These are phyloP conservation scores for Chunga burmeisteri DNA, from an alignment of 2,113 vertebrate genomes.

Conservation along the genomic window DNA sequence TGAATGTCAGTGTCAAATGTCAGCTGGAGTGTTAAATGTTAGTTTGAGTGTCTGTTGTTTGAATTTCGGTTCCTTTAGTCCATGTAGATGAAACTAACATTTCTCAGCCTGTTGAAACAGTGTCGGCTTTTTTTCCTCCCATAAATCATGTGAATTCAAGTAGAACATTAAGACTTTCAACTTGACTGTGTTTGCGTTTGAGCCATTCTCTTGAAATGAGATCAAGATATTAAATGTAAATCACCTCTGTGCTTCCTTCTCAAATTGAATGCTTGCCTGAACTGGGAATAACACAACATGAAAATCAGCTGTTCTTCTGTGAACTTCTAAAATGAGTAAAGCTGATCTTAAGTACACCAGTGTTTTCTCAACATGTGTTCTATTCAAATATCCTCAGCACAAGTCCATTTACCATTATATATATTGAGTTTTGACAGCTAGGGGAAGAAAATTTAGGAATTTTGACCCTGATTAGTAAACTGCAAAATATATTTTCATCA, in stretches of 20 bases:
- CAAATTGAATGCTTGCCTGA: conserved; percentile 18
- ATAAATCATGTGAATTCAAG: conserved; percentile 60
- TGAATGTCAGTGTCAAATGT: background rate
- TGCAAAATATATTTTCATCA: background rate
- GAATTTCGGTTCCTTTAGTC: conserved; percentile 41
- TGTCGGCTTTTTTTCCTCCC: background rate
- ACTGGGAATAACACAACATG: background rate
- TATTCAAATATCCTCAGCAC: background rate
- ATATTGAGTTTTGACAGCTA: background rate
- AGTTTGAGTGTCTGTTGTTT: background rate
- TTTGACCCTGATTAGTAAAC: background rate
- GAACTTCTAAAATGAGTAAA: background rate
- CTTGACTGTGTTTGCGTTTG: conserved; percentile 52
- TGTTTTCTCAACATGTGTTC: background rate
- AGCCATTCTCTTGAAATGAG: conserved; percentile 50
- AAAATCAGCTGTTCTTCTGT: conserved; percentile 11
- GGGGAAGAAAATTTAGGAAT: background rate
- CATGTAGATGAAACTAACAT: conserved; percentile 2
- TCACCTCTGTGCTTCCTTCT: background rate
- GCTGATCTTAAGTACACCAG: background rate
- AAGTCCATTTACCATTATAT: background rate
- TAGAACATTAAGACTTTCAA: conserved; percentile 61
- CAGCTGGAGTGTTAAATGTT: background rate
- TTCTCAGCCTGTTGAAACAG: conserved; percentile 55
- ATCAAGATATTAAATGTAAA: conserved; percentile 38